Evolutionary conservation across 2,888 invertebrate genomes (phyloP).

Genomic region (Sarcophaga subvicina): DNA sequence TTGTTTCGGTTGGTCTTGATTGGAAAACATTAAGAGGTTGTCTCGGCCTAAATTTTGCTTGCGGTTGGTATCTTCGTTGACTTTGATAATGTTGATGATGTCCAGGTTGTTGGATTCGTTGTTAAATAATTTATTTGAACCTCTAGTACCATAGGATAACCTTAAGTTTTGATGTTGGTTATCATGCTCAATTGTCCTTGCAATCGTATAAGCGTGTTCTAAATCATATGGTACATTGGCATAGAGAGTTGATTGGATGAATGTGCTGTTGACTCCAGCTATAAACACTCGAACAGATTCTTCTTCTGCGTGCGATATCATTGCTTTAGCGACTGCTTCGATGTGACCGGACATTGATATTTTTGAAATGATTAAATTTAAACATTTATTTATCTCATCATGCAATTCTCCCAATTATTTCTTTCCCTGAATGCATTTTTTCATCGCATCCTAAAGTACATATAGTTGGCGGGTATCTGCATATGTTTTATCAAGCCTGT

Average conservation of each 20-base stretch:
- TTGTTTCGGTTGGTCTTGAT: too few relatives aligned
- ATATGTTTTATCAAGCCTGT: slow-evolving; percentile 22
- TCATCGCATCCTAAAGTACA: slow-evolving; percentile 27
- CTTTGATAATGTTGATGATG: not conserved
- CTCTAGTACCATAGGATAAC: not conserved
- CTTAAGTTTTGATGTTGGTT: slow-evolving; percentile 5
- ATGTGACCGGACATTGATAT: slow-evolving; percentile 26
- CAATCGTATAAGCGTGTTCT: not conserved
- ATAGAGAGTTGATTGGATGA: slow-evolving; percentile 6
- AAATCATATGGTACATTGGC: not conserved
- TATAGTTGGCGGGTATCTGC: not conserved
- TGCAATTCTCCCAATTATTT: slow-evolving; percentile 24
- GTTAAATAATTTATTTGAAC: not conserved
- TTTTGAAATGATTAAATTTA: slow-evolving; percentile 29
- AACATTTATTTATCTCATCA: slow-evolving; percentile 26
- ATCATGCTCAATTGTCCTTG: slow-evolving; percentile 6
- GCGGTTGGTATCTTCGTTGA: too few relatives aligned
- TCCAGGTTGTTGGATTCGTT: not conserved
- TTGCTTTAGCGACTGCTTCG: slow-evolving; percentile 7
- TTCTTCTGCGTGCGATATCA: not conserved
- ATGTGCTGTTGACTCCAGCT: slow-evolving; percentile 7
- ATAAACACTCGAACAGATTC: slow-evolving; percentile 23
- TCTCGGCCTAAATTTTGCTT: too few relatives aligned
- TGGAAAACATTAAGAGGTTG: too few relatives aligned
- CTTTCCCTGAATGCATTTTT: slow-evolving; percentile 11